A percentile compares a stretch with the other conserved stretches of the same genome.
These are phyloP conservation scores for Pristionchus entomophagus DNA, from an alignment of 2,888 invertebrate genomes.

Conservation along the genomic window DNA sequence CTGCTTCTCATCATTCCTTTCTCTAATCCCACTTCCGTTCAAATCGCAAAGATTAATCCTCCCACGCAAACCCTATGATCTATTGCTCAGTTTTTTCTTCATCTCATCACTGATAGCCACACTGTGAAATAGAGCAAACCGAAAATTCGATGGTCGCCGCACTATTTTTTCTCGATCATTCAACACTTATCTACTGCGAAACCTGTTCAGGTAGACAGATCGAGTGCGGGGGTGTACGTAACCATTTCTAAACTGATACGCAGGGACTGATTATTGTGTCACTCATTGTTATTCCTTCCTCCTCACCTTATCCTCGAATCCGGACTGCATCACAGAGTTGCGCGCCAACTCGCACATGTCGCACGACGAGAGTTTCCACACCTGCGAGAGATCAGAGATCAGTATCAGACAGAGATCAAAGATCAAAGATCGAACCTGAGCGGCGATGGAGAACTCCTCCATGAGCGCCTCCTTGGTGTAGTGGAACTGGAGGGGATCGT, in stretches of 20 bases:
- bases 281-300: conserved; percentile 72
- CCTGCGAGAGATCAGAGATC: conserved; percentile 80
- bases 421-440: conserved; percentile 83
- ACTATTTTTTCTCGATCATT: background rate
- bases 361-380: conserved; percentile 98
- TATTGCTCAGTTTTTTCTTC: background rate
- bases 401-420: conserved; percentile 78
- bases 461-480: conserved; percentile 99
- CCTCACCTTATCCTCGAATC: conserved; percentile 89
- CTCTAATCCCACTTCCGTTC: background rate
- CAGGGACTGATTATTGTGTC: too few species aligned
- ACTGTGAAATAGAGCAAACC: background rate
- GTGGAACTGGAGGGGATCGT: conserved; percentile 98
- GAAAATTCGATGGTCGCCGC: background rate
- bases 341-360: conserved; percentile 99
- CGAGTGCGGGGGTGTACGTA: too few species aligned
- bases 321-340: conserved; percentile 96
- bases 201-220: background rate
- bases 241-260: too few species aligned
- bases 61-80: background rate
- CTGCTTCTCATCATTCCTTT: too few species aligned
- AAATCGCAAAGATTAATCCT: background rate
- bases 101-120: background rate
- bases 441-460: conserved; percentile 99
- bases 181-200: conserved; percentile 7